Conservation (phyloP, 2,113 vertebrate species). For the rabbit (Oryctolagus cuniculus) region DNA sequence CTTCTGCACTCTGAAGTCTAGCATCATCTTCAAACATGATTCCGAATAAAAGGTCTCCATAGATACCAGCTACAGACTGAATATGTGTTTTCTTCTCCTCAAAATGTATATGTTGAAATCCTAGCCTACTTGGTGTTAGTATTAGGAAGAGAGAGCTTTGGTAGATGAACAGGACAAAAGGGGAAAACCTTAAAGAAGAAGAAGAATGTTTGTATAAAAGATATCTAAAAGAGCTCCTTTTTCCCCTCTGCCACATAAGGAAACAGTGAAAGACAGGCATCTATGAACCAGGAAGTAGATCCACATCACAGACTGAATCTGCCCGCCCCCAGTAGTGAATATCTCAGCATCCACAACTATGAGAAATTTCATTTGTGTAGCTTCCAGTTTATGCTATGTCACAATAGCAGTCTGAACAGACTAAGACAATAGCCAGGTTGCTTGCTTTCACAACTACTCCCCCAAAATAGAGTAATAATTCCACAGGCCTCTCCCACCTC, state of each 20-base stretch:
- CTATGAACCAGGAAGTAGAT: neutral
- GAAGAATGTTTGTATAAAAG: neutral
- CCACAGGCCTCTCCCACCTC: neutral
- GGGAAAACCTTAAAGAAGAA: neutral
- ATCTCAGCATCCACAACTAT: neutral
- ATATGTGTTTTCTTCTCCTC: neutral
- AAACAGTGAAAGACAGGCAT: neutral
- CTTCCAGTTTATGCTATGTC: neutral
- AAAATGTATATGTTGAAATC: neutral
- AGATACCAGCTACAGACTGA: neutral
- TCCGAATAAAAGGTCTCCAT: slow-evolving; percentile 10
- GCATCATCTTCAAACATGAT: neutral
- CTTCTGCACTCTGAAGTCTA: neutral
- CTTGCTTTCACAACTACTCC: neutral
- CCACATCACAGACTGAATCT: neutral
- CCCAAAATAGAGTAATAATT: neutral
- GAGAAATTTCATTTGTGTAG: neutral
- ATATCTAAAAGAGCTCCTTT: neutral
- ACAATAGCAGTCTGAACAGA: neutral
- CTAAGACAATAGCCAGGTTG: neutral
- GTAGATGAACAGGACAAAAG: neutral
- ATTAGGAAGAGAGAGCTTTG: neutral
- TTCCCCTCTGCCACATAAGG: neutral
- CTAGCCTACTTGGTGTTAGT: neutral
- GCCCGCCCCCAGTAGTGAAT: too few relatives aligned